Base-by-base conservation (phyloP, 2,888 invertebrate species). In the Acanthopleura granulata region DNA sequence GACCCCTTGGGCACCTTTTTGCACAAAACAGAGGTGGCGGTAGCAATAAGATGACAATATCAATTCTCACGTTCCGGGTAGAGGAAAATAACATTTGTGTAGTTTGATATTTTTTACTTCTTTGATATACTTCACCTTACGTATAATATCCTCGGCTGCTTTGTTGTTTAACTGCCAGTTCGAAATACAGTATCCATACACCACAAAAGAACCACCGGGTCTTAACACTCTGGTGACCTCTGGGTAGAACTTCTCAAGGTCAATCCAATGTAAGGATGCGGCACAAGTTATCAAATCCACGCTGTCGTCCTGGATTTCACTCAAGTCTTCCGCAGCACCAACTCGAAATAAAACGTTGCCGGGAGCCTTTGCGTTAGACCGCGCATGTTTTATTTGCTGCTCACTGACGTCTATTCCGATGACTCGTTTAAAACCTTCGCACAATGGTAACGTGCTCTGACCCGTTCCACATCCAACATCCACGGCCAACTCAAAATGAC, bases 401-500 rank as follows among this genome's bases (percentile, higher is more conserved):
- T 85, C 78, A 75, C 91, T 91, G 14, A 91, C 87, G 82, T 92
- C 92, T 29, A 90, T 81, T 11, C 92, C 92, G 30, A 91, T 82
- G 16, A 92, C 91, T 66, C 86, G 80, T 51, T 84, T 81, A 79
- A 92, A 92, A 78, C 90, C 86, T 0, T 88, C 85, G 0, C 90
- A 87, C 51, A 92, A 81, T 11, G 89, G 87, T n/a, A 82, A 77
- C 0, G 92, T 91, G 76, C 91, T 91, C 81, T 92, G 92, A n/a
- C 92, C 92, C 22, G 89, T 88, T 6, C 92, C 92, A 84, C 92
- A 92, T 0, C 92, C 92, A 18, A 92, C 89, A 83, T 92, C 92
- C 3, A 91, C 83, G 14, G 91, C 92, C 15, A 84, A 73, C 1
- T 84, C 76, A 73, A 83, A 81, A 40, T 40, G 40, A 9, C 40